A percentile compares a stretch with the other conserved stretches of the same genome.
Evolutionary conservation across 2,113 vertebrate genomes (phyloP).

Genomic region (Nasalis larvatus): DNA sequence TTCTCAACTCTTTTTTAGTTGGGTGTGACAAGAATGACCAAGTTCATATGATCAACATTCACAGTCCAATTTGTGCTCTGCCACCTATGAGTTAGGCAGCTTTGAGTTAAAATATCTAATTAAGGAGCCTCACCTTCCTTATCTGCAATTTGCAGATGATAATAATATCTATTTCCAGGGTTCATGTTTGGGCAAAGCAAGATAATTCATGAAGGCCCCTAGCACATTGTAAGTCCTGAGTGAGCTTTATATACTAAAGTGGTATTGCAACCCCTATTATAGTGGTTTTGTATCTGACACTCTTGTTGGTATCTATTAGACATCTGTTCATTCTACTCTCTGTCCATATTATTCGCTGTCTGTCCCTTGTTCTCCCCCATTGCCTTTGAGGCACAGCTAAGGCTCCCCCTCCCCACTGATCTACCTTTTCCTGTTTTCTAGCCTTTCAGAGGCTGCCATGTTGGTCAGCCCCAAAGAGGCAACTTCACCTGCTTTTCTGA

Average conservation of each 20-base stretch:
- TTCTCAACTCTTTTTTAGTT: not conserved
- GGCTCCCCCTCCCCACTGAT: accelerated
- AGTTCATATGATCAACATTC: not conserved
- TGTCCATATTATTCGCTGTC: not conserved
- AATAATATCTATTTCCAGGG: not conserved
- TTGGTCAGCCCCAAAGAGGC: no score
- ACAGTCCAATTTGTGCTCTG: not conserved
- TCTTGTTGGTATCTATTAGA: not conserved
- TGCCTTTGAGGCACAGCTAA: not conserved
- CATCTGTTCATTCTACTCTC: not conserved
- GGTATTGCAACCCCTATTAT: not conserved
- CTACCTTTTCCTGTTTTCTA: not conserved
- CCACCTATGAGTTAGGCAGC: not conserved
- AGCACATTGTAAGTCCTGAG: accelerated
- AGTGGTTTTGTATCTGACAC: not conserved
- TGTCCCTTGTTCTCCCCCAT: no score
- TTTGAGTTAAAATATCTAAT: not conserved
- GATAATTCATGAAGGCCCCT: no score
- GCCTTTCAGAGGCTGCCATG: accelerated
- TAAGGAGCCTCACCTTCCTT: not conserved
- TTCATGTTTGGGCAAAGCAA: not conserved
- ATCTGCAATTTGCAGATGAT: not conserved
- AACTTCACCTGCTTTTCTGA: not conserved
- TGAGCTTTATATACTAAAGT: not conserved
- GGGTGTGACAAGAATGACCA: not conserved